Evolutionary conservation across 2,113 vertebrate genomes (phyloP), one percentile per base, ranked within the genome.

Genomic region (Amphiprion ocellaris): DNA sequence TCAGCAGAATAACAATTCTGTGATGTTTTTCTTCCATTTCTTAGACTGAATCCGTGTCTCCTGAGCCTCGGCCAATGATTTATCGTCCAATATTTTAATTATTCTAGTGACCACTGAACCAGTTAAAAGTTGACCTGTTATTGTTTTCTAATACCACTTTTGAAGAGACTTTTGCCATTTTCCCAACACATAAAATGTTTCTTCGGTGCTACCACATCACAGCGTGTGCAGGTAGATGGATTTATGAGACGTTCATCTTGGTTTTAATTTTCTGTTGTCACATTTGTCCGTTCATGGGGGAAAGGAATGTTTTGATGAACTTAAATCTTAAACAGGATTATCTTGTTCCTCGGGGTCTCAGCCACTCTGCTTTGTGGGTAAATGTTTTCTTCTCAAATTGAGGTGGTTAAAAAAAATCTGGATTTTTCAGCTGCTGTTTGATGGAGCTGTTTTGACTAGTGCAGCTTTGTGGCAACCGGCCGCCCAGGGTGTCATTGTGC

Each of bases 401-500:
- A 62, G 19, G 65, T n/a, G 54, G 65, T 52, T 11, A 23, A 33
- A 39, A n/a, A 41, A 46, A n/a, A 33, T 74, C 9, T 39, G 58
- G 19, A 56, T 41, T 39, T 28, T 61, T 72, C 61, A 50, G 66
- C 47, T 55, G 61, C 70, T 67, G 60, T 21, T 78, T 77, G 65
- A 84, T 71, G 74, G 82, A 69, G 52, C 33, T 88, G 74, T 88
- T 88, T 85, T 88, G 77, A 74, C 69, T 77, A 37, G 67, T 8
- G 67, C 46, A 82, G 68, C 52, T 73, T 60, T 82, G 75, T 76
- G 79, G 78, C 82, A 53, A 46, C 52, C 19, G 66, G 74, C 74
- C 71, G 52, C 82, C 66, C 82, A 79, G 66, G 37, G 78, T 72
- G 86, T 69, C 82, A 76, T 39, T 79, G 70, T 72, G 82, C 85